Conservation (phyloP, 2,113 vertebrate species). For the Marmota monax region DNA sequence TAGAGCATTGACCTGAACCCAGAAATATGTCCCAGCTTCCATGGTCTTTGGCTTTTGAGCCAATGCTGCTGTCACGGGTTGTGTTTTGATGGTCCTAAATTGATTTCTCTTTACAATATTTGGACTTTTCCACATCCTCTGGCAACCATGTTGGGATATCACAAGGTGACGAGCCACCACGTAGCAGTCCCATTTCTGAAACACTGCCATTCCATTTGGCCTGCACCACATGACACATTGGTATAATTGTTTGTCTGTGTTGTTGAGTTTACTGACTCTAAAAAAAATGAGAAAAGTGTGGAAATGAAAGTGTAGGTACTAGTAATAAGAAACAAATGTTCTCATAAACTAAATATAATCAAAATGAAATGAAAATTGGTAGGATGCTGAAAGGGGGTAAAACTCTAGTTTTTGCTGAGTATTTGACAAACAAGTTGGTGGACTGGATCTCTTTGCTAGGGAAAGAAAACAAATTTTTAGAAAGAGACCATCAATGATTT, state of each 20-base stretch:
- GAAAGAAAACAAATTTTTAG: conserved; percentile 6
- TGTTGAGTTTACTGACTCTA: background rate
- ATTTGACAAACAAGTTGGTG: background rate
- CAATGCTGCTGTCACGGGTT: rapidly evolving
- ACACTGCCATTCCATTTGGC: background rate
- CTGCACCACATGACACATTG: rapidly evolving
- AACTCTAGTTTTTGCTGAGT: background rate
- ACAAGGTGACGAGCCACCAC: background rate
- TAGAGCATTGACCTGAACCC: background rate
- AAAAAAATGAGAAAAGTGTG: background rate
- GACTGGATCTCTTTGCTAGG: background rate
- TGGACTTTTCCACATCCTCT: background rate
- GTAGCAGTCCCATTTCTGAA: background rate
- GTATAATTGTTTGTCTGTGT: background rate
- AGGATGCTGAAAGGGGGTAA: background rate
- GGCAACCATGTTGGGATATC: background rate
- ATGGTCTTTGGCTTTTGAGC: background rate
- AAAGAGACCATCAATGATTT: background rate
- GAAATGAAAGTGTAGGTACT: background rate
- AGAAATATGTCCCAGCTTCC: background rate
- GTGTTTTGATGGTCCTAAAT: background rate
- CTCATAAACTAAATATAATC: background rate
- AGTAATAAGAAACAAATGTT: background rate
- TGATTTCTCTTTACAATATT: background rate
- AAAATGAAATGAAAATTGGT: background rate